A percentile compares a stretch with the other conserved stretches of the same genome.
These are phyloP conservation scores for Chironex yamaguchii DNA, from an alignment of 30 jellyfish, hydroid and myxozoan genomes.

Conservation along the genomic window DNA sequence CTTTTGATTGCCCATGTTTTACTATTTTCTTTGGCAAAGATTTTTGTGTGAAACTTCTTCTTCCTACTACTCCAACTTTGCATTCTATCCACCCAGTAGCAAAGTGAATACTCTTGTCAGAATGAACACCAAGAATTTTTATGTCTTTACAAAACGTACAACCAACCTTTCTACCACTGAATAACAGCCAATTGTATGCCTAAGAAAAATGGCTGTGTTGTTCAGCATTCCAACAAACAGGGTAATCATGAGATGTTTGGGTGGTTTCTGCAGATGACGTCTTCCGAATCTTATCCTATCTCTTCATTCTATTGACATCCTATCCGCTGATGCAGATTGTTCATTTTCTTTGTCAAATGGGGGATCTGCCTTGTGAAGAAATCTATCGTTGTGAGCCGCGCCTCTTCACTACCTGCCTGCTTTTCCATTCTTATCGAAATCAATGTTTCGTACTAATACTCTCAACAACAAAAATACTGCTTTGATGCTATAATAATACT, in stretches of 20 bases:
- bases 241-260: constrained; percentile 34
- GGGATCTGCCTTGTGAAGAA: constrained; percentile 7
- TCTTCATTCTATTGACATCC: not conserved
- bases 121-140: not conserved
- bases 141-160: not conserved
- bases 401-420: constrained; percentile 4
- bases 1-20: not conserved
- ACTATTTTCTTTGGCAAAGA: not conserved
- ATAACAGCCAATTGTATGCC: constrained; percentile 28
- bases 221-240: constrained; percentile 40
- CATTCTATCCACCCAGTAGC: constrained; percentile 23
- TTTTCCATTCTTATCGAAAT: constrained; percentile 10
- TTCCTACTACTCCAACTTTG: constrained; percentile 16
- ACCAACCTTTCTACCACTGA: not conserved
- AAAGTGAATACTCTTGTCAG: constrained; percentile 32
- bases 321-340: constrained; percentile 23
- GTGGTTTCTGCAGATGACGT: too few relatives aligned
- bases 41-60: constrained; percentile 3
- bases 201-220: constrained; percentile 30
- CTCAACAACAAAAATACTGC: not conserved
- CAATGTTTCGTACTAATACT: not conserved
- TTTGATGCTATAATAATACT: not conserved
- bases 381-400: constrained; percentile 22
- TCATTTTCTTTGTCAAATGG: not conserved
- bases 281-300: too few relatives aligned